Evolutionary conservation across 2,888 invertebrate genomes (phyloP).

Genomic region (Aleiodes leptofemur): DNA sequence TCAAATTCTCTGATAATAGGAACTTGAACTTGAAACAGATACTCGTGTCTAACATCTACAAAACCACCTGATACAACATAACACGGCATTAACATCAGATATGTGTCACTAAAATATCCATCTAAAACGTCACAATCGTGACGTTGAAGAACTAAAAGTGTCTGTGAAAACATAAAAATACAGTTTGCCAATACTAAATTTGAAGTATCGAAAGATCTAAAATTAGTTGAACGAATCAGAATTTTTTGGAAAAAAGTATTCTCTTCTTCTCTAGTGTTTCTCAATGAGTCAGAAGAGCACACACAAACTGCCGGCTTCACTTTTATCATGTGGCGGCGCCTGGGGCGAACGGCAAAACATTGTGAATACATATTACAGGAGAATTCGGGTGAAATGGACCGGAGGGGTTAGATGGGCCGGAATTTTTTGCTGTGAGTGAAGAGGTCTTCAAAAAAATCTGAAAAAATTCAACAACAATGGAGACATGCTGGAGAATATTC

Average conservation of each 20-base stretch:
- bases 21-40: not conserved
- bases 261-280: not conserved
- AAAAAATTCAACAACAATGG: too few relatives aligned
- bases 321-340: slow-evolving; percentile 28
- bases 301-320: slow-evolving; percentile 4
- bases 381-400: too few relatives aligned
- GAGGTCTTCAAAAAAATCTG: too few relatives aligned
- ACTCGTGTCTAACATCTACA: too few relatives aligned
- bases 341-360: slow-evolving; percentile 11
- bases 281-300: not conserved
- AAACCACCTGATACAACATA: too few relatives aligned
- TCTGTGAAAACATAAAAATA: too few relatives aligned
- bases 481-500: too few relatives aligned
- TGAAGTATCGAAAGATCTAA: not conserved
- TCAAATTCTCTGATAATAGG: not conserved
- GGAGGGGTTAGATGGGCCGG: too few relatives aligned
- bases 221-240: not conserved
- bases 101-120: not conserved
- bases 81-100: not conserved
- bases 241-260: slow-evolving; percentile 2
- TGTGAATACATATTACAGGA: not conserved
- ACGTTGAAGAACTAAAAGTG: too few relatives aligned
- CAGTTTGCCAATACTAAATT: not conserved
- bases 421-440: too few relatives aligned
- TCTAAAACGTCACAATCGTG: not conserved